Evolutionary conservation across 2,797 vertebrate genomes (phyloP).

Genomic region (Microchirus variegatus): DNA sequence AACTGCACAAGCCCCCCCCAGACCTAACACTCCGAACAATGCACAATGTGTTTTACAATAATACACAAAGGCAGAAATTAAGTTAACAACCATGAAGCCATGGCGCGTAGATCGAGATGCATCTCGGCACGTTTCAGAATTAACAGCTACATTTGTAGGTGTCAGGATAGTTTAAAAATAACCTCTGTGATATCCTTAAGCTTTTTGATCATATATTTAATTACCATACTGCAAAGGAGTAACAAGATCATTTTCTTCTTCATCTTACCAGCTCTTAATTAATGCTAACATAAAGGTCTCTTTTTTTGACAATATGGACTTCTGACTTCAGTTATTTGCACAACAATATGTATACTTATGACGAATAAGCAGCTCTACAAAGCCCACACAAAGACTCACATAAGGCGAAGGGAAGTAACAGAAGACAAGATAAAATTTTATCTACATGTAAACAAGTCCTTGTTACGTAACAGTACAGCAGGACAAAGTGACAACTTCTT

Average conservation of each 20-base stretch:
- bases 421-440: not conserved
- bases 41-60: not conserved
- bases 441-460: not conserved
- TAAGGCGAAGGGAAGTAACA: not conserved
- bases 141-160: not conserved
- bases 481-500: not conserved
- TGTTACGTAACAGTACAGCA: not conserved
- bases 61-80: not conserved
- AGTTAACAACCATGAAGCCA: too few relatives aligned
- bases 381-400: not conserved
- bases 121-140: too few relatives aligned
- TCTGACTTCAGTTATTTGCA: too few relatives aligned
- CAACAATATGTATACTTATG: not conserved
- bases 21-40: not conserved
- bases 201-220: conserved; percentile 1
- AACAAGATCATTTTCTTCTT: not conserved
- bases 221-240: not conserved
- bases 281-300: not conserved
- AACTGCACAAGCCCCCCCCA: not conserved
- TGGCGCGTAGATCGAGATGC: too few relatives aligned
- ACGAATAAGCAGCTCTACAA: too few relatives aligned
- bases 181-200: not conserved
- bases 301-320: not conserved
- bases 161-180: not conserved
- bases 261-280: not conserved